Evolutionary conservation across 1,140 invertebrate genomes (phyloP).

Genomic region (Lepidurus couesii): DNA sequence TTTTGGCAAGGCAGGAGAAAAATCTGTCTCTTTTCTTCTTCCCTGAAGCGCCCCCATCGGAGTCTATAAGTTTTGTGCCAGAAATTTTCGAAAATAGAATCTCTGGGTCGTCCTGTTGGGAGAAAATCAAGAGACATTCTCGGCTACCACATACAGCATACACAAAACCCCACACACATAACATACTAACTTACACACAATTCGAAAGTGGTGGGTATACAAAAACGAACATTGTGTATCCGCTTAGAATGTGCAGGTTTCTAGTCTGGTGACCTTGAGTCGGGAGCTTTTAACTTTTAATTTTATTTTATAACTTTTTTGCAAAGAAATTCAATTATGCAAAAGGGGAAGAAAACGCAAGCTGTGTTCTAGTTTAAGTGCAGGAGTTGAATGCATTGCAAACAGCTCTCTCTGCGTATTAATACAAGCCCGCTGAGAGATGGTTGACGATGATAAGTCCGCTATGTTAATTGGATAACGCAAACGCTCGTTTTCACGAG

Average conservation of each 20-base stretch:
- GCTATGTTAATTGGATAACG: conserved; percentile 15
- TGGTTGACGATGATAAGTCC: background rate
- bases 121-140: background rate
- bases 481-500: background rate
- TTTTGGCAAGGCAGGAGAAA: background rate
- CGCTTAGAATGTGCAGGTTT: no score
- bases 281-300: background rate
- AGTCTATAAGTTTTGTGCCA: background rate
- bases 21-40: background rate
- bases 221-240: no score
- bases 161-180: background rate
- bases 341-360: background rate
- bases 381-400: background rate
- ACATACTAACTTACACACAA: background rate
- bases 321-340: background rate
- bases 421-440: conserved; percentile 1
- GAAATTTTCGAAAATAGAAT: background rate
- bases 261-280: no score
- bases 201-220: no score
- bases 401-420: background rate
- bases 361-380: background rate
- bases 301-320: background rate
- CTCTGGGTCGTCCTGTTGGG: background rate
- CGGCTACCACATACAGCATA: background rate
- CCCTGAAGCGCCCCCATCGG: background rate